phyloP scores from a whole-genome alignment of 1,140 invertebrate genomes.

The Maconellicoccus hirsutus region DNA sequence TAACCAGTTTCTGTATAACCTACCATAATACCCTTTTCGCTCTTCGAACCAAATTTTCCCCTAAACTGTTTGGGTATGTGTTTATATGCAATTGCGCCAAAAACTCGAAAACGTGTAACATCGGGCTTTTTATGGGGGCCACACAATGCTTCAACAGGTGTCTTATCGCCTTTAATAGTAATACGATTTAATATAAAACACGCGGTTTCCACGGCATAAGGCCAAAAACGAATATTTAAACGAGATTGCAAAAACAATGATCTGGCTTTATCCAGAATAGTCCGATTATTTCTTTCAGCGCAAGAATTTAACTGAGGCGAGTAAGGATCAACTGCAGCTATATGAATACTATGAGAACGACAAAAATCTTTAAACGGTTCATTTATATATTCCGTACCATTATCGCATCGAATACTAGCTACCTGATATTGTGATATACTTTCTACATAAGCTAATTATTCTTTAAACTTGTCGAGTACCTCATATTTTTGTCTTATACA shows the following conservation, averaged over 20 bases:
- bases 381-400: too few species aligned
- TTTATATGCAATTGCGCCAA: slow-evolving; percentile 14
- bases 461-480: too few species aligned
- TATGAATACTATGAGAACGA: slow-evolving; percentile 30
- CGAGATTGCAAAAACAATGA: slow-evolving; percentile 30
- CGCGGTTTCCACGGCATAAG: slow-evolving; percentile 30
- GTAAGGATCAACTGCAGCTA: slow-evolving; percentile 31
- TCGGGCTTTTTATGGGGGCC: slow-evolving; percentile 14
- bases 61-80: slow-evolving; percentile 10
- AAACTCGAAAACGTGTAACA: slow-evolving; percentile 12
- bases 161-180: slow-evolving; percentile 10
- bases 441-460: too few species aligned
- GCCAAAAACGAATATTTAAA: slow-evolving; percentile 31
- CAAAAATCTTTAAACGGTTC: slow-evolving; percentile 25
- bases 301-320: slow-evolving; percentile 33
- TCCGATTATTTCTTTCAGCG: slow-evolving; percentile 34
- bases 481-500: too few species aligned
- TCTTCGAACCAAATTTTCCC: slow-evolving; percentile 21
- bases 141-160: slow-evolving; percentile 22
- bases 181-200: slow-evolving; percentile 24
- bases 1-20: slow-evolving; percentile 13
- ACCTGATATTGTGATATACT: too few species aligned
- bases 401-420: too few species aligned
- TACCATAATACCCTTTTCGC: slow-evolving; percentile 21
- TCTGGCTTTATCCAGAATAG: slow-evolving; percentile 31